Evolutionary conservation across 2,113 vertebrate species (phyloP).

Genomic region (Pampusana beccarii): DNA sequence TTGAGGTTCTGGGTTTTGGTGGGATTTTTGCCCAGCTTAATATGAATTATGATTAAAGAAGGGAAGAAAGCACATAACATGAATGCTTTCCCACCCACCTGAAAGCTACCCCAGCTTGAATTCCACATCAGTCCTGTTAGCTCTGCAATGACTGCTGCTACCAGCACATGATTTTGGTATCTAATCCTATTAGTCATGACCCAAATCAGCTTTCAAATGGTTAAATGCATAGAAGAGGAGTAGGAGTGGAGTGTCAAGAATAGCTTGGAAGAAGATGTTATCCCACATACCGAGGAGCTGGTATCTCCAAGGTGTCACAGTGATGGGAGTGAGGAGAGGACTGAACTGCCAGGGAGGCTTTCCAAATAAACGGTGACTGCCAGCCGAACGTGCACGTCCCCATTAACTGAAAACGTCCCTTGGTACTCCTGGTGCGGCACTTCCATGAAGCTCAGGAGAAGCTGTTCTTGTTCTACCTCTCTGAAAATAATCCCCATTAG

Average conservation of each 20-base stretch:
- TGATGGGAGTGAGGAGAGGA: constrained; percentile 48
- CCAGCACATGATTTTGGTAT: constrained; percentile 29
- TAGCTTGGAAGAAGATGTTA: constrained; percentile 67
- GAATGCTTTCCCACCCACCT: neutral
- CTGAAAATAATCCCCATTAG: neutral
- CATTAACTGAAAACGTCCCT: neutral
- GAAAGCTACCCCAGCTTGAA: neutral
- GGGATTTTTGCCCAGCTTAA: neutral
- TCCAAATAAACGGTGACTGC: neutral
- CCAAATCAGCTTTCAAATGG: constrained; percentile 64
- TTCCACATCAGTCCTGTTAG: neutral
- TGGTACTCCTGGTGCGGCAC: neutral
- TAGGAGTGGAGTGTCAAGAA: constrained; percentile 54
- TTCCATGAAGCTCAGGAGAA: neutral
- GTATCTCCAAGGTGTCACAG: constrained; percentile 58
- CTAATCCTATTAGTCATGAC: constrained; percentile 65
- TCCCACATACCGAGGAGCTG: constrained; percentile 54
- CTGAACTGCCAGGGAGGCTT: neutral
- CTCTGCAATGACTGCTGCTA: neutral
- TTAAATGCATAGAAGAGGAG: constrained; percentile 65
- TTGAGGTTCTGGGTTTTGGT: neutral
- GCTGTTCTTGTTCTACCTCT: neutral
- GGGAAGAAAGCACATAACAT: neutral
- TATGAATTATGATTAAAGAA: neutral
- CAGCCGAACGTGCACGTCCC: neutral